Base-by-base conservation (phyloP, 2,797 vertebrate species). In the Cuniculus paca region DNA sequence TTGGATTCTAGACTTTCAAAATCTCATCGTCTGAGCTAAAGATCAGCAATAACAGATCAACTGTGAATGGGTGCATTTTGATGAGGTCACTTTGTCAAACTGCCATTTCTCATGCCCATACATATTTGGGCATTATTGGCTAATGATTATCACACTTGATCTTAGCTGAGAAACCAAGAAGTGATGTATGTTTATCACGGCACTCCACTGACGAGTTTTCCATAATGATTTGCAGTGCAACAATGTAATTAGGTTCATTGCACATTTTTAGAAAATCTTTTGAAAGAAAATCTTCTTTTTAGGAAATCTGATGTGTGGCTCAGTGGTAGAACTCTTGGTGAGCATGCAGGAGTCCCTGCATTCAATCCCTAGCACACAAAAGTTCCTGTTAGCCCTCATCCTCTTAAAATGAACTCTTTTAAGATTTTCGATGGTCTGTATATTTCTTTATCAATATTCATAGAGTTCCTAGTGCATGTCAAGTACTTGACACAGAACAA, bases 1-100 rank as follows among this genome's bases (percentile, higher is more conserved):
- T 20, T 91, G 78, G 92, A 83, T 95, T 94, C 12, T 94, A 1
- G 42, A 88, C 48, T 96, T 96, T 70, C 58, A 84, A 74, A 95
- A 88, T 92, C 28, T 94, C n/a, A 42, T 14, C 72, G 5, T 13
- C 54, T 89, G 58, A 60, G 36, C 5, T 79, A 56, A 88, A 91
- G n/a, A 68, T 77, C 7, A 34, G 54, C 34, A 80, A 74, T 86
- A 34, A 36, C 1, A 88, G 7, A 31, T 77, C 3, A 56, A 34
- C 58, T 14, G 52, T 50, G 31, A 91, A 70, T 52, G 0, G 3
- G 34, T 63, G 13, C 45, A 45, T 11, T 92, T 65, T 90, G 74
- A 78, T 34, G 42, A 81, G 77, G n/a, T 91, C 87, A 85, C 28
- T 63, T 45, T 6, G 16, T 63, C 14, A 80, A 87, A 19, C 16